phyloP scores from a whole-genome alignment of 2,888 invertebrate species.

The Ectropis crepuscularia region DNA sequence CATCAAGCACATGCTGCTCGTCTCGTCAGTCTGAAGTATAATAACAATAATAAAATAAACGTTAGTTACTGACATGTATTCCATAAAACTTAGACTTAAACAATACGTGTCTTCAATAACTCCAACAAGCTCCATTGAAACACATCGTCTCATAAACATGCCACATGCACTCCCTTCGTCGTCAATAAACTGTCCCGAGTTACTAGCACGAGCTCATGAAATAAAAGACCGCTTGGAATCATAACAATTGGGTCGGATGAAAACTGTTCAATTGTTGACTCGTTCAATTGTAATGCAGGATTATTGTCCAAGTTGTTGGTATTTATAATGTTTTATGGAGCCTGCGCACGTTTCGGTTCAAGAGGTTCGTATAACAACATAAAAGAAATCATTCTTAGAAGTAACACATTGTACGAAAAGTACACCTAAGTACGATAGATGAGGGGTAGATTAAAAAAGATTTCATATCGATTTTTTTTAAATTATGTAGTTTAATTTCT shows the following conservation, averaged over 20 bases:
- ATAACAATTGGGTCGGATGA: conserved; percentile 47
- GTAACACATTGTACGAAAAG: background rate
- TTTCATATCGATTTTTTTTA: too few relatives aligned
- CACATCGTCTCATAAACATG: conserved; percentile 53
- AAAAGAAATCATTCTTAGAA: background rate
- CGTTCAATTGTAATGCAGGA: conserved; percentile 24
- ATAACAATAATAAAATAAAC: background rate
- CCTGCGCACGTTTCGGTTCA: conserved; percentile 1
- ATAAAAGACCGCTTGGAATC: conserved; percentile 48
- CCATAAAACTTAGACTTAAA: conserved; percentile 25
- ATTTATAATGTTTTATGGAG: conserved; percentile 10
- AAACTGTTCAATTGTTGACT: conserved; percentile 36
- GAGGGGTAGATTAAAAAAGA: too few relatives aligned
- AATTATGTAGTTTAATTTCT: too few relatives aligned
- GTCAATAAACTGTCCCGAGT: conserved; percentile 52
- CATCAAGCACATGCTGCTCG: too few relatives aligned
- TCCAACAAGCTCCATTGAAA: conserved; percentile 44
- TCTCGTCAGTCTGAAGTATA: too few relatives aligned
- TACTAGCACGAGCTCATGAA: conserved; percentile 51
- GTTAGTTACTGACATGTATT: conserved; percentile 13
- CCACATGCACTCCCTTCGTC: conserved; percentile 52
- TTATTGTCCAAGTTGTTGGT: conserved; percentile 22
- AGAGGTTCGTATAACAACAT: background rate
- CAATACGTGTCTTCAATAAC: conserved; percentile 44
- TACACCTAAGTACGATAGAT: too few relatives aligned